Percentiles rank a stretch among this genome's conserved stretches.
These are phyloP conservation scores for Oncorhynchus keta DNA, from an alignment of 2,113 vertebrate genomes.

Conservation along the genomic window DNA sequence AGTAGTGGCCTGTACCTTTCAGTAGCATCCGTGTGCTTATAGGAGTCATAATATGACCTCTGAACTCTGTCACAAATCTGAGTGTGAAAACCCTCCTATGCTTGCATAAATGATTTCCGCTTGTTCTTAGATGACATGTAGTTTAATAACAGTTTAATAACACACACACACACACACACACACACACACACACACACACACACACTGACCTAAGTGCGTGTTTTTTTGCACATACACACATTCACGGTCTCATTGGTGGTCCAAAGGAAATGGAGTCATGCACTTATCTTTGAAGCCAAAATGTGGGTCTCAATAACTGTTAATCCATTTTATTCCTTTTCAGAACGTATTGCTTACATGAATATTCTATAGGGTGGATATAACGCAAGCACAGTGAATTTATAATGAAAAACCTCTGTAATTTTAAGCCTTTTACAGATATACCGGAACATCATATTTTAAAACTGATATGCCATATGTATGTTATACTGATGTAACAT, in stretches of 20 bases:
- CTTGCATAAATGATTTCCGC: conserved; percentile 32
- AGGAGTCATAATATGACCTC: conserved; percentile 31
- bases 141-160: neutral
- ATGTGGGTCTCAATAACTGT: neutral
- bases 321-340: neutral
- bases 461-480: neutral
- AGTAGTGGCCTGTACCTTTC: conserved; percentile 9
- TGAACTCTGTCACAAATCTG: conserved; percentile 2
- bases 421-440: neutral
- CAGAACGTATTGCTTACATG: neutral
- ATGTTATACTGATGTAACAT: neutral
- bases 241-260: neutral
- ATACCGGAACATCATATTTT: neutral
- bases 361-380: neutral
- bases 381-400: neutral
- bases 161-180: neutral
- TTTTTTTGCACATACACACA: neutral
- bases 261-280: neutral
- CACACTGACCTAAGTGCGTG: neutral
- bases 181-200: neutral
- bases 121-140: conserved; percentile 28
- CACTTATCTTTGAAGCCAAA: neutral
- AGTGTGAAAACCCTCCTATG: conserved; percentile 44
- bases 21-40: conserved; percentile 33
- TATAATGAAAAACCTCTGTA: neutral